Percentiles rank a stretch among this genome's conserved stretches.
Evolutionary conservation across 2,797 vertebrate species (phyloP).

Genomic region (Ataeniobius toweri): DNA sequence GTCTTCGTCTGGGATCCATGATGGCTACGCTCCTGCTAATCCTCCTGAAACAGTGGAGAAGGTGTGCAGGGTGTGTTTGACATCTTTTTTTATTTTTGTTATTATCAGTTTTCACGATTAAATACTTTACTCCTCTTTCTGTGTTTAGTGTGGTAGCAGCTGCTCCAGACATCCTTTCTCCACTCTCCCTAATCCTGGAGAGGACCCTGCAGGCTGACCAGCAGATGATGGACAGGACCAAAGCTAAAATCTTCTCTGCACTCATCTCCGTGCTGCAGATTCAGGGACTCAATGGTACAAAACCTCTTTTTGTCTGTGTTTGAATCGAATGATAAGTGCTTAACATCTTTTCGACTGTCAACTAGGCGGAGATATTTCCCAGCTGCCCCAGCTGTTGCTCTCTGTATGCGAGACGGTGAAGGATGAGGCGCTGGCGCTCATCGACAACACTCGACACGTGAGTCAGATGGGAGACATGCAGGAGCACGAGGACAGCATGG

Average conservation of each 20-base stretch:
- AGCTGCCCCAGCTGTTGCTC: conserved; percentile 92
- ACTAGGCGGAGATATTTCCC: conserved; percentile 85
- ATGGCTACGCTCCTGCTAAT: conserved; percentile 92
- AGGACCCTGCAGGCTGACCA: conserved; percentile 91
- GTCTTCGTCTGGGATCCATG: conserved; percentile 94
- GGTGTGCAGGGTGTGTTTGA: conserved; percentile 70
- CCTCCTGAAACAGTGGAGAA: conserved; percentile 93
- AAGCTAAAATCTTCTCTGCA: conserved; percentile 93
- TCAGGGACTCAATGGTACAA: conserved; percentile 90
- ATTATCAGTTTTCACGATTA: background rate
- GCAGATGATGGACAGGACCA: conserved; percentile 93
- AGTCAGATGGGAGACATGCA: conserved; percentile 67
- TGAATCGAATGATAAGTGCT: background rate
- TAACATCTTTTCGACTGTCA: background rate
- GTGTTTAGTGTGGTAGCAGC: conserved; percentile 85
- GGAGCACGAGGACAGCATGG: conserved; percentile 97
- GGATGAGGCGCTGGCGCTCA: conserved; percentile 88
- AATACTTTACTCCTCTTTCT: background rate
- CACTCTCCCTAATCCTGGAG: conserved; percentile 92
- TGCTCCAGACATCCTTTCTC: conserved; percentile 87
- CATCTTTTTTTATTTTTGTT: background rate
- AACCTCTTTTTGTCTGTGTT: background rate
- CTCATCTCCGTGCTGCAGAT: conserved; percentile 94
- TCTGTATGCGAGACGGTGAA: conserved; percentile 94
- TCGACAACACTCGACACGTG: conserved; percentile 88